Evolutionary conservation across 2,888 invertebrate species (phyloP), one percentile per base, ranked within the genome.

Genomic region (Dusona sp.): DNA sequence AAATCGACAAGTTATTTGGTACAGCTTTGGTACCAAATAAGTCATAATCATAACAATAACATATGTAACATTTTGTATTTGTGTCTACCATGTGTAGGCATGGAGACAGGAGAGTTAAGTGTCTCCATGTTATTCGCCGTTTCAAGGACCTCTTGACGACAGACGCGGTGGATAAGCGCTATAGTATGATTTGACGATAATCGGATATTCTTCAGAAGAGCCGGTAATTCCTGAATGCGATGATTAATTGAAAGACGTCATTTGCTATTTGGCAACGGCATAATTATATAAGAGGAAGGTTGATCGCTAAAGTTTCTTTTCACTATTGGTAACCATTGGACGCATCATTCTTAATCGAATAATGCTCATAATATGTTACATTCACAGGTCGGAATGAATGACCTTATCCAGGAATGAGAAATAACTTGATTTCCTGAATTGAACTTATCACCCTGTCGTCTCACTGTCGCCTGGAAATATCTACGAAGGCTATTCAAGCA

Each of bases 401-500:
- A 61, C 29, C 38, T 54, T 67, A 42, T 38, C 38, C 3, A 13
- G 19, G 25, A 38, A 68, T 42, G 29, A 57, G 38, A 42, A 38
- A 79, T 54, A 54, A 45, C 48, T 48, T 67, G 65, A 67, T 38
- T 67, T 38, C 19, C 8, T 36, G 78, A 68, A 45, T 77, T 36
- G 33, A 57, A 68, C 54, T 79, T 79, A 65, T 68, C 54, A 42
- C 19, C 38, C 36, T 29, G 48, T 22, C 19, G 22, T 36, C n/a
- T 64, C 25, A 22, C 54, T 45, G 38, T 36, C 48, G 29, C 25
- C 61, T 61, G 61, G 25, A 16, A 61, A 13, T 29, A 33, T 65
- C 33, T 54, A 29, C 67, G 38, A 42, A 67, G 81, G 33, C 74
- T 33, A 45, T 73, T 48, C 33, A 22, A 57, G 57, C 57, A 81